Evolutionary conservation across 2,888 invertebrate species (phyloP), one percentile per base, ranked within the genome.

Genomic region (Epirrhoe tristata): DNA sequence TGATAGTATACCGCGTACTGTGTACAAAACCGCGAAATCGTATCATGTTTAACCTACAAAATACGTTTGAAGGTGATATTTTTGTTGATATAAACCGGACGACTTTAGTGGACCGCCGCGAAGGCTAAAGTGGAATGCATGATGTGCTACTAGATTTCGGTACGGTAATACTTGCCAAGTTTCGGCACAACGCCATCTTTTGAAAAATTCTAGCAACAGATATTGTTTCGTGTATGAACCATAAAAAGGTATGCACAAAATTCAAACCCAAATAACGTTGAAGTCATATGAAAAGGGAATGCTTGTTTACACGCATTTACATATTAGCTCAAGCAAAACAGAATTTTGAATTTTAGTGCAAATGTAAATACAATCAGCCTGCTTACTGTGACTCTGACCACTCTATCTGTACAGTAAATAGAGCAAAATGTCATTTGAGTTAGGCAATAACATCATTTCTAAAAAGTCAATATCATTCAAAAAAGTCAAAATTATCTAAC

Each of bases 1-100:
- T 71, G 79, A 79, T 76, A 78, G 79, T 80, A 81, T 82, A 83
- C 81, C 86, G 78, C 82, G 79, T 73, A 88, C 87, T 86, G 86
- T 86, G 85, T 84, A 88, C 85, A 87, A 90, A 89, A 83, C 89
- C 88, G 89, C 87, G 85, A 90, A 91, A 85, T 86, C 89, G 81
- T 86, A 84, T 87, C 88, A 87, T 89, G 89, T 93, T 91, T 93
- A 93, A 93, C 93, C 93, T 93, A 93, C 93, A 93, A 92, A 90
- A 91, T 88, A 86, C 85, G 81, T 92, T 91, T 93, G 93, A 93
- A 93, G 93, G 93, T 93, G 93, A 93, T 93, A 93, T 89, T 92
- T 90, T 92, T 93, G 93, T 93, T 93, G 93, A 91, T 93, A 91
- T 91, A 82, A 91, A 76, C 69, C 89, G 81, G 72, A 81, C 77